A percentile compares a stretch with the other conserved stretches of the same genome.
Conservation (phyloP, 64 coral and sea anemone species). For the Acropora yongei region DNA sequence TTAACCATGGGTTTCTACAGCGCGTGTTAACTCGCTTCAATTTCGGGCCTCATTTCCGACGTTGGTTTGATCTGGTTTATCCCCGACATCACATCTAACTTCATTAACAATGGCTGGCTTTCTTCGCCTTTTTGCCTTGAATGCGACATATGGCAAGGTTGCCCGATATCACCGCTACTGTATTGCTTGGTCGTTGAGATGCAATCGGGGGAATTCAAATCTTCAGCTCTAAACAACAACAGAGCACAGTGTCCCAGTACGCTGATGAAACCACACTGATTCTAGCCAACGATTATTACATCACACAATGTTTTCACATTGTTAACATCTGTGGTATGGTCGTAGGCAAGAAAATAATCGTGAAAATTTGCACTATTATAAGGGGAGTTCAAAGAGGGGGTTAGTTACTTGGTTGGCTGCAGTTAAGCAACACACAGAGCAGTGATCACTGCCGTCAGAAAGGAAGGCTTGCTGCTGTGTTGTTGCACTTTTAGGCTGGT, state of each 20-base stretch:
- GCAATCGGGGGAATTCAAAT: constrained; percentile 28
- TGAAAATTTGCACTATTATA: too few relatives aligned
- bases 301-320: neutral
- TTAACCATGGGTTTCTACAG: neutral
- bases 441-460: too few relatives aligned
- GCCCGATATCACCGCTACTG: constrained; percentile 23
- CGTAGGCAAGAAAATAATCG: too few relatives aligned
- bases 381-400: too few relatives aligned
- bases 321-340: neutral
- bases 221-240: neutral
- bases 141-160: constrained; percentile 6
- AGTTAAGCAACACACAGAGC: too few relatives aligned
- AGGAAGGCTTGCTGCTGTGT: too few relatives aligned
- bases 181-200: constrained; percentile 24
- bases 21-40: neutral
- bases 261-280: constrained; percentile 28
- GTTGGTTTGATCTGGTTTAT: neutral
- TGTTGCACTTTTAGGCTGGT: too few relatives aligned
- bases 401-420: too few relatives aligned
- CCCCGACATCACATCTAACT: neutral
- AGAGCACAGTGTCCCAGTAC: constrained; percentile 35
- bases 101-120: constrained; percentile 33
- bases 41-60: constrained; percentile 15
- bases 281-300: constrained; percentile 13
- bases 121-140: neutral